These are phyloP conservation scores for Nymphalis c-album DNA, from an alignment of 2,888 invertebrate species.

Conservation along the genomic window DNA sequence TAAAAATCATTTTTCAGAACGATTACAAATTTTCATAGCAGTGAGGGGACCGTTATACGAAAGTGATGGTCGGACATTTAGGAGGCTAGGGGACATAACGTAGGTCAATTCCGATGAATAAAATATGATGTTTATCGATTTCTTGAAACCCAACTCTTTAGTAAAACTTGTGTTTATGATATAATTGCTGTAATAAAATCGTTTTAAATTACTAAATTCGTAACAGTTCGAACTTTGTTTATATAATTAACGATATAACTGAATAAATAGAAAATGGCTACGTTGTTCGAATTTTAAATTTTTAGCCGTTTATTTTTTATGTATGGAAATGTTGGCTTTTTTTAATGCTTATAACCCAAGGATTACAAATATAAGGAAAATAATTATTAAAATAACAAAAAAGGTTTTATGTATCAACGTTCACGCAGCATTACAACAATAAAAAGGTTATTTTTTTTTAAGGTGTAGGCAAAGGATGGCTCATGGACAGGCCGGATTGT, in stretches of 20 bases:
- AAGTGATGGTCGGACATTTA: slow-evolving; percentile 5
- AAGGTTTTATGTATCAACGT: too few relatives aligned
- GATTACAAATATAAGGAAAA: too few relatives aligned
- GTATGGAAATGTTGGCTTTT: too few relatives aligned
- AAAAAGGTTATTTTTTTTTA: too few relatives aligned
- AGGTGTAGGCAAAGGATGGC: too few relatives aligned
- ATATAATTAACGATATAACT: slow-evolving; percentile 17
- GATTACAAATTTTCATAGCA: too few relatives aligned
- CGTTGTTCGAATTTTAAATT: neutral
- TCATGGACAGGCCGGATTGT: too few relatives aligned
- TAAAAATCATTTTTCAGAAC: too few relatives aligned
- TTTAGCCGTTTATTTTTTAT: neutral
- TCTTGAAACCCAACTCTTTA: slow-evolving; percentile 41
- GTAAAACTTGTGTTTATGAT: slow-evolving; percentile 46
- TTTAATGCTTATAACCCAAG: too few relatives aligned
- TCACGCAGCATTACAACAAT: too few relatives aligned
- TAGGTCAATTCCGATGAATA: slow-evolving; percentile 8
- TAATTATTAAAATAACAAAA: too few relatives aligned
- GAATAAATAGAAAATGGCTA: neutral
- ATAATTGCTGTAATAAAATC: slow-evolving; percentile 57
- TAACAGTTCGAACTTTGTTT: slow-evolving; percentile 42
- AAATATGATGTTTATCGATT: slow-evolving; percentile 47
- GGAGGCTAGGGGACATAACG: slow-evolving; percentile 6
- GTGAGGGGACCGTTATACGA: neutral
- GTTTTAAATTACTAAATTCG: slow-evolving; percentile 42